Evolutionary conservation across 2,888 invertebrate genomes (phyloP), one percentile per base, ranked within the genome.

Genomic region (Blera fallax): DNA sequence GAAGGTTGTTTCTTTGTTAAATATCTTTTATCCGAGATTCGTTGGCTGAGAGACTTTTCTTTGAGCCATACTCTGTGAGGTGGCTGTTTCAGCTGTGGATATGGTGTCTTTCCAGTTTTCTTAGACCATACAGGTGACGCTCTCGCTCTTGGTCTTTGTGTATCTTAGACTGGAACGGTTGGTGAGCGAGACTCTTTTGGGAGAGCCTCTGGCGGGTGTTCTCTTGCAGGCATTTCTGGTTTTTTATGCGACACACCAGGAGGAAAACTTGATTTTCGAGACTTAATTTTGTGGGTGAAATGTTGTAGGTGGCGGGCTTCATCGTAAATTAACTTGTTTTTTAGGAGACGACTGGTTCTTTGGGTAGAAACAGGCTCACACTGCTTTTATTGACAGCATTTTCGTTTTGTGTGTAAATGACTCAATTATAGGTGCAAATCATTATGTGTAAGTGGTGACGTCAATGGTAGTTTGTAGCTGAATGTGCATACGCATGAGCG

Each of bases 1-100:
- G 83, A 87, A 88, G 88, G 87, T 87, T 85, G 88, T 87, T 87
- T 87, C 88, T 87, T 87, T 87, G 85, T 89, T 89, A 89, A 88
- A 89, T 88, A 89, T 87, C 58, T 84, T 84, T 70, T 43, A 69
- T 43, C 37, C 10, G 74, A 69, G 79, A 77, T 76, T 24, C 7
- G n/a, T 16, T 40, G 29, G 6, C 5, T 48, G 56, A 50, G 76
- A 65, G 65, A 58, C 2, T 37, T 72, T 64, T 64, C 45, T 45
- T 43, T 34, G 34, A 77, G 50, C 43, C 43, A 10, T 65, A 10
- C 32, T 7, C 8, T 14, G 8, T 27, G 29, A 34, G 24, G 11
- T 60, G 29, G 10, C 37, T 27, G 45, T 29, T 24, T 21, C 8
- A 52, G 37, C 54, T 18, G 52, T 18, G 24, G 27, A 54, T 11